phyloP scores from a whole-genome alignment of 2,113 vertebrate species.

The Erythrocercus mccallii region DNA sequence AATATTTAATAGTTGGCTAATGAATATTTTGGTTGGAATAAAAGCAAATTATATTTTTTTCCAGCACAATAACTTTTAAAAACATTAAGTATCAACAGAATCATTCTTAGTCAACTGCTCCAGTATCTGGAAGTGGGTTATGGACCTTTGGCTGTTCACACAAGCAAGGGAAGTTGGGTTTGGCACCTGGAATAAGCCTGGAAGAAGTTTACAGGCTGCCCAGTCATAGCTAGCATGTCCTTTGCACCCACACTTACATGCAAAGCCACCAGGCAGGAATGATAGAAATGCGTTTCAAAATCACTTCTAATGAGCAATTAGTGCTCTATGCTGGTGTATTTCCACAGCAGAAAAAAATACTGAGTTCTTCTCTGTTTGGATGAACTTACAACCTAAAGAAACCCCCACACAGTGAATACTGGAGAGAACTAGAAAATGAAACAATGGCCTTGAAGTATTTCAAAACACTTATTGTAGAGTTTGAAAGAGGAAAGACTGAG shows the following conservation, averaged over 20 bases:
- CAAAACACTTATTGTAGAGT: neutral
- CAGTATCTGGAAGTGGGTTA: constrained; percentile 18
- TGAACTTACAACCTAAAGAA: neutral
- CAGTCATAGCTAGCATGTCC: neutral
- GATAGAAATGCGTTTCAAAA: neutral
- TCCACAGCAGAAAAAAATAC: neutral
- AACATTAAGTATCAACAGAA: constrained; percentile 20
- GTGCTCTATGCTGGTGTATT: neutral
- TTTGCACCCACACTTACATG: neutral
- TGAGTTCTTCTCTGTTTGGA: neutral
- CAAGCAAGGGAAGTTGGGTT: neutral
- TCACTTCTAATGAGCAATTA: neutral
- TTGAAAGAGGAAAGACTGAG: neutral
- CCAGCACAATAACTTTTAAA: constrained; percentile 53
- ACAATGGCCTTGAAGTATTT: neutral
- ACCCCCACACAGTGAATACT: neutral
- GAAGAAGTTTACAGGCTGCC: neutral
- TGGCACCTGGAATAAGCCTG: constrained; percentile 12
- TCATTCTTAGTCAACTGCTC: constrained; percentile 29
- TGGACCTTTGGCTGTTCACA: neutral
- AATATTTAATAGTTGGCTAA: constrained; percentile 42
- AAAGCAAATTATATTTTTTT: constrained; percentile 59
- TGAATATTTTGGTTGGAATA: constrained; percentile 55
- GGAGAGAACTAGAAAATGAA: neutral
- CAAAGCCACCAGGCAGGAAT: neutral